Conservation (phyloP, 2,113 vertebrate genomes). For the Glaucidium brasilianum region DNA sequence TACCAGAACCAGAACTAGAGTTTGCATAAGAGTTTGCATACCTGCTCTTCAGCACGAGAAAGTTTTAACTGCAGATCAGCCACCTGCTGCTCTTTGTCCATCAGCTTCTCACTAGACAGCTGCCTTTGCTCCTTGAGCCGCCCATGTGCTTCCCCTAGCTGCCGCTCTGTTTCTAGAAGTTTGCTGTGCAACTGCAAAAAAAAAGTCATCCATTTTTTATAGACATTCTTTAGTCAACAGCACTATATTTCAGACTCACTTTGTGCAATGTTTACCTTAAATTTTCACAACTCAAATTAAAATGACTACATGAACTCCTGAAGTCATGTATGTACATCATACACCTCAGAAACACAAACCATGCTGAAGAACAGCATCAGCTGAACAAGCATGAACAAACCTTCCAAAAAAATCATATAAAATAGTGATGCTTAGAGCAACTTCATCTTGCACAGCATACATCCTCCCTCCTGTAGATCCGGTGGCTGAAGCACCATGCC, state of each 20-base stretch:
- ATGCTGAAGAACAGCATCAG: neutral
- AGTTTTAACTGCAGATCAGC: slow-evolving; percentile 93
- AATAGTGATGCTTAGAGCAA: neutral
- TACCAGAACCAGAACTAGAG: neutral
- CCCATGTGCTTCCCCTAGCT: slow-evolving; percentile 94
- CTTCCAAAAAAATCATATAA: neutral
- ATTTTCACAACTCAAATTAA: neutral
- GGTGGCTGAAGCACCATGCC: neutral
- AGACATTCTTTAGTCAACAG: neutral
- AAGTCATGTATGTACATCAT: neutral
- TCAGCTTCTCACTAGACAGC: slow-evolving; percentile 94
- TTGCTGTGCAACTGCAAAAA: slow-evolving; percentile 85
- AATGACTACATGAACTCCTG: neutral
- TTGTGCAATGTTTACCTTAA: neutral
- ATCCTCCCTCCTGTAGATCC: neutral
- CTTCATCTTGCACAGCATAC: neutral
- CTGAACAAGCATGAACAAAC: neutral
- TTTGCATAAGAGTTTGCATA: slow-evolving; percentile 31
- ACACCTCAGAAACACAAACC: neutral
- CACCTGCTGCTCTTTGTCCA: slow-evolving; percentile 94
- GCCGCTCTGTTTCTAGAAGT: slow-evolving; percentile 92
- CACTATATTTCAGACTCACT: neutral
- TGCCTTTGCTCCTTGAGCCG: slow-evolving; percentile 97
- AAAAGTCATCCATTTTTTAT: neutral
- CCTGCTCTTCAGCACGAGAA: slow-evolving; percentile 92